These are phyloP conservation scores for Dipodomys stephensi DNA, from an alignment of 2,113 vertebrate genomes.

Conservation along the genomic window DNA sequence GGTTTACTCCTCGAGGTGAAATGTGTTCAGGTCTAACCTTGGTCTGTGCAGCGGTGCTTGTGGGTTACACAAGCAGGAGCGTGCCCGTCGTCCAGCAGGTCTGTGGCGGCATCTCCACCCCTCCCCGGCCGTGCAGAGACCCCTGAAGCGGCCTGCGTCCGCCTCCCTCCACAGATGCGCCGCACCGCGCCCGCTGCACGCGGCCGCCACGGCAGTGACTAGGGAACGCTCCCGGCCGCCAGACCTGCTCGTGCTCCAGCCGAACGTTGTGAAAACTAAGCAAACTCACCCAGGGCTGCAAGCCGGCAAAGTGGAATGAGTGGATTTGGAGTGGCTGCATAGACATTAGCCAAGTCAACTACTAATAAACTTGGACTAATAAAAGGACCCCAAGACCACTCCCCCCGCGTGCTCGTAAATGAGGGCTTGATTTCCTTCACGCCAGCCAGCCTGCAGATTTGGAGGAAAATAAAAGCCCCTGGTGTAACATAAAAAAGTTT, in stretches of 20 bases:
- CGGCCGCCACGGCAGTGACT: too few relatives aligned
- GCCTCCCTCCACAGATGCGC: too few relatives aligned
- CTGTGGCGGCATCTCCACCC: too few relatives aligned
- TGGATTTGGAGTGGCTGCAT: background rate
- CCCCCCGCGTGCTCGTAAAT: slow-evolving; percentile 52
- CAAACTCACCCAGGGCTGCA: background rate
- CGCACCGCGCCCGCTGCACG: too few relatives aligned
- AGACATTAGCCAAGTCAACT: slow-evolving; percentile 59
- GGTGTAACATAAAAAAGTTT: slow-evolving; percentile 77
- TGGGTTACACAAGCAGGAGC: too few relatives aligned
- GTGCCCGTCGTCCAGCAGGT: too few relatives aligned
- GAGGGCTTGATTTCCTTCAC: slow-evolving; percentile 71
- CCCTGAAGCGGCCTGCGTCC: too few relatives aligned
- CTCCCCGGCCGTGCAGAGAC: too few relatives aligned
- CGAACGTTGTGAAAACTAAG: slow-evolving; percentile 26
- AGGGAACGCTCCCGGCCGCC: too few relatives aligned
- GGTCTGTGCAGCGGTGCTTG: too few relatives aligned
- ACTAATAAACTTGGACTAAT: slow-evolving; percentile 71
- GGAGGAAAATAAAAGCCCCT: slow-evolving; percentile 72
- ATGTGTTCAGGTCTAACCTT: too few relatives aligned
- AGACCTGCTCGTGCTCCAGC: background rate
- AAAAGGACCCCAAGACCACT: slow-evolving; percentile 67
- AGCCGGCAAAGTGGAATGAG: background rate
- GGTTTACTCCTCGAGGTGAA: too few relatives aligned
- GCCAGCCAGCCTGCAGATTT: slow-evolving; percentile 76